A percentile compares a stretch with the other conserved stretches of the same genome.
Evolutionary conservation across 2,113 vertebrate genomes (phyloP).

Genomic region (Microcebus ravelobensis): DNA sequence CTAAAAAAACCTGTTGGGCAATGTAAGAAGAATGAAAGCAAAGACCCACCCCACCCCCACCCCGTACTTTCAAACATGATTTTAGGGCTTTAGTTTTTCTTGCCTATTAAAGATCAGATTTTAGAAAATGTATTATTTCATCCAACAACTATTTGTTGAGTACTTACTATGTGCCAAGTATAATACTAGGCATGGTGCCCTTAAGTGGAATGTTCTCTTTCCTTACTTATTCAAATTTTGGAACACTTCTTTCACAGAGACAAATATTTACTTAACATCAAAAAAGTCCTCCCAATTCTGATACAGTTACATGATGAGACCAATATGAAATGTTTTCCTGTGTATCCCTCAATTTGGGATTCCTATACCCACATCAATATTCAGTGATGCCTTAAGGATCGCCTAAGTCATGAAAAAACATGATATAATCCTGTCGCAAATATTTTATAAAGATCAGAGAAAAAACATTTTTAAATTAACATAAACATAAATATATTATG

Average conservation of each 20-base stretch:
- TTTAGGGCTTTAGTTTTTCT: background rate
- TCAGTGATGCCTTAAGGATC: background rate
- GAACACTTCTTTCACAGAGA: background rate
- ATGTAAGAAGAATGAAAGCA: background rate
- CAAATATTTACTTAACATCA: background rate
- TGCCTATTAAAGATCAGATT: background rate
- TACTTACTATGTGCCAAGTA: background rate
- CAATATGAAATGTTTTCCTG: background rate
- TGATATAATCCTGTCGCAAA: background rate
- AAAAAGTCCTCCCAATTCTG: background rate
- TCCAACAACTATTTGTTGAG: background rate
- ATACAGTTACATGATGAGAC: background rate
- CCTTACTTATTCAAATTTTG: background rate
- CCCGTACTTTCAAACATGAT: background rate
- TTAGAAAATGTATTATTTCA: background rate
- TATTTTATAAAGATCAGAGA: background rate
- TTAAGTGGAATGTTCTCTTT: background rate
- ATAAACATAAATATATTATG: background rate
- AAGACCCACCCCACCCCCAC: background rate
- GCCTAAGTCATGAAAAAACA: background rate
- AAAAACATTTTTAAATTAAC: background rate
- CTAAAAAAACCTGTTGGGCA: background rate
- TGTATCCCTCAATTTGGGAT: background rate
- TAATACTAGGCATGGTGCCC: background rate
- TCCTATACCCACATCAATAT: background rate